Base-by-base conservation (phyloP, 2,888 invertebrate species). In the Tenthredo mesomela region DNA sequence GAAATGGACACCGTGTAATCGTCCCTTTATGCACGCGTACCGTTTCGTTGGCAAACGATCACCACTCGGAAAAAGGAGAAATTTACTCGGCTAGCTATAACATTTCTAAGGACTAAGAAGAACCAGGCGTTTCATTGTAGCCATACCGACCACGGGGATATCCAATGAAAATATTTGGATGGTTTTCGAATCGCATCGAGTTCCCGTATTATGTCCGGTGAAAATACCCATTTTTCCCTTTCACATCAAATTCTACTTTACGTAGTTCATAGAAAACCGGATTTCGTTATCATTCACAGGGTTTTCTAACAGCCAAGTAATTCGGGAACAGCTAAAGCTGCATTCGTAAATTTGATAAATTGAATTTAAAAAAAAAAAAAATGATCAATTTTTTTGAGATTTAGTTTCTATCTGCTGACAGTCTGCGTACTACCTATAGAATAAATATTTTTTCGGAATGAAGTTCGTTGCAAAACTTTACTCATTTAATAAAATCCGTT, bases 1-100 rank as follows among this genome's bases (percentile, higher is more conserved):
- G 92, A 91, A 92, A 92, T 91, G 91, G 91, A 92, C 92, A 91
- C 92, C 91, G 90, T 90, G 91, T 92, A 92, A 92, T 92, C 91
- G 89, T 86, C 88, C 89, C 89, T 92, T 92, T 92, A 91, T 91
- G 86, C 86, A 4, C 47, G 80, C 71, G 67, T 77, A 65, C 84
- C 86, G 70, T 84, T 86, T 67, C 82, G 82, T 82, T 82, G 43
- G 47, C 80, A 18, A 80, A 33, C 65, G 25, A 82, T 58, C 80
- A 86, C 85, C 85, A 85, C 61, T 82, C 84, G 70, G 71, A 37
- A 70, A 33, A 47, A 70, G 71, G 67, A 37, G 71, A 50, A 65
- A 70, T 71, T 33, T 21, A 43, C 70, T 70, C 21, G 18, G 40
- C 7, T 25, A 67, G 67, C 25, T 50, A 29, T 25, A 61, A 18